Conservation (phyloP, 2,113 vertebrate species). For the Nothobranchius kuhntae region DNA sequence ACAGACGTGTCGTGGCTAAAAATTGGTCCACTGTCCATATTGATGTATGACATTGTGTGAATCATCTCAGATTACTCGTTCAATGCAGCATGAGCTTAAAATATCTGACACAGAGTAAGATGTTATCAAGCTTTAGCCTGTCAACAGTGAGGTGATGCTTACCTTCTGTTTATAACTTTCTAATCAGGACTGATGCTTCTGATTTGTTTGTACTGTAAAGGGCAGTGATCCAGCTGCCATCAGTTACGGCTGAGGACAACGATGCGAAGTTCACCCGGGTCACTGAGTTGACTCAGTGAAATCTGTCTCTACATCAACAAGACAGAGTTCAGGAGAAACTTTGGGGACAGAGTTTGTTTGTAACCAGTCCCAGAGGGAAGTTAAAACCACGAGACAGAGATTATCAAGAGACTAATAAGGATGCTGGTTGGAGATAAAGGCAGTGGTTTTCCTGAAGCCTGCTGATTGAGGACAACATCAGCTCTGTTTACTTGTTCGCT, state of each 20-base stretch:
- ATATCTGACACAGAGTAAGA: background rate
- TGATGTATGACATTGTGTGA: too few relatives aligned
- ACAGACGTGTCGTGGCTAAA: too few relatives aligned
- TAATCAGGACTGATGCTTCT: slow-evolving; percentile 9
- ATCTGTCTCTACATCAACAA: slow-evolving; percentile 37
- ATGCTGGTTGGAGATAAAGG: slow-evolving; percentile 45
- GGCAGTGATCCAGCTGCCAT: slow-evolving; percentile 12
- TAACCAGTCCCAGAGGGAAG: slow-evolving; percentile 3
- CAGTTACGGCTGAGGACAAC: slow-evolving; percentile 20
- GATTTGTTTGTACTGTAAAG: slow-evolving; percentile 20
- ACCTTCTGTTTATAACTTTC: background rate
- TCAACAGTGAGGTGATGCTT: background rate
- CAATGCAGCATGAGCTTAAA: too few relatives aligned
- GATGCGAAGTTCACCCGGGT: slow-evolving; percentile 13
- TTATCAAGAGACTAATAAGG: slow-evolving; percentile 55
- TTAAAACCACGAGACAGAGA: slow-evolving; percentile 55
- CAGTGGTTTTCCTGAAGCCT: slow-evolving; percentile 40
- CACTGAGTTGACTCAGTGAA: slow-evolving; percentile 30
- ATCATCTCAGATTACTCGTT: too few relatives aligned
- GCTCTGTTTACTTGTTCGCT: slow-evolving; percentile 34
- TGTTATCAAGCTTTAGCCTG: background rate
- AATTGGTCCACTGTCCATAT: too few relatives aligned
- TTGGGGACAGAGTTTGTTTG: slow-evolving; percentile 27
- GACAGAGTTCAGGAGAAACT: slow-evolving; percentile 7
- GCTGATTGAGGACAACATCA: slow-evolving; percentile 22